Percentiles rank a stretch among this genome's conserved stretches.
Conservation (phyloP, 2,113 vertebrate species). For the Apteryx mantelli region DNA sequence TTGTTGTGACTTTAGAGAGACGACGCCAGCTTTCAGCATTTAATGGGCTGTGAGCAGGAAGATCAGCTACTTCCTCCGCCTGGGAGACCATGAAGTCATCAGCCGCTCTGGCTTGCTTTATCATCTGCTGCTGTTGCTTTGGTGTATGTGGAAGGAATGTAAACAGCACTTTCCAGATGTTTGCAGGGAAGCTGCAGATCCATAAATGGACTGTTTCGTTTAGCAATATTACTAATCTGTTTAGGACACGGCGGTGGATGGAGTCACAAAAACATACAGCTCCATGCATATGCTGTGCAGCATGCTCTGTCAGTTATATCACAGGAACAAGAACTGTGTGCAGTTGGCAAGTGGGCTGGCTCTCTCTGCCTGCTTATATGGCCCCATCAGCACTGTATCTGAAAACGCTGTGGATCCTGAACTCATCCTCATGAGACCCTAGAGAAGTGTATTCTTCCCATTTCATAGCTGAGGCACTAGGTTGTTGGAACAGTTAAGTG, state of each 20-base stretch:
- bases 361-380: neutral
- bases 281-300: neutral
- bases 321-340: neutral
- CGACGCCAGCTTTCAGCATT: constrained; percentile 36
- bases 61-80: constrained; percentile 68
- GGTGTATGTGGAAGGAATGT: constrained; percentile 66
- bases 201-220: constrained; percentile 55
- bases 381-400: neutral
- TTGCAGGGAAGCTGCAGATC: constrained; percentile 60
- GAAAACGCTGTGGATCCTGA: neutral
- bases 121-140: constrained; percentile 42
- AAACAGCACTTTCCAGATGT: constrained; percentile 73
- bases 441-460: neutral
- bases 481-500: neutral
- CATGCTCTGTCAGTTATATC: neutral
- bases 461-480: neutral
- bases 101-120: constrained; percentile 48
- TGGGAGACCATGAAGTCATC: constrained; percentile 70
- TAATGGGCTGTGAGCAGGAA: constrained; percentile 51
- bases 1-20: constrained; percentile 60
- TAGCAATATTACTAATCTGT: neutral
- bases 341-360: neutral
- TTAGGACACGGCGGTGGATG: neutral
- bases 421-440: neutral
- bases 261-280: neutral